A percentile compares a stretch with the other conserved stretches of the same genome.
phyloP scores from a whole-genome alignment of 1,140 invertebrate species.

The Phocides pigmalion region DNA sequence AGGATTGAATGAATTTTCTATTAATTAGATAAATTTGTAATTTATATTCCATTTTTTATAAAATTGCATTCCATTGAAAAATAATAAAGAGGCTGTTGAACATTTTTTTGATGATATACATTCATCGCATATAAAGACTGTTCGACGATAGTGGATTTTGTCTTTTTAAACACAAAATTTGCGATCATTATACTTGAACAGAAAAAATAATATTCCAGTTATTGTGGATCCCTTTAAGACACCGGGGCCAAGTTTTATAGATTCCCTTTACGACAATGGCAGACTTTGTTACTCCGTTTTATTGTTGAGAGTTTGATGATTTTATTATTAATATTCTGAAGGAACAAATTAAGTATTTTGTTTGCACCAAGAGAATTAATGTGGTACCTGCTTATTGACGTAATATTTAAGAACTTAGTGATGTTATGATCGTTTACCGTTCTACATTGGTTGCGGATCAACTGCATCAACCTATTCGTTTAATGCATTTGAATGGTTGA shows the following conservation, averaged over 20 bases:
- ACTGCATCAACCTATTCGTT: conserved; percentile 29
- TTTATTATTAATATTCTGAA: conserved; percentile 35
- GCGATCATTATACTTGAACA: conserved; percentile 61
- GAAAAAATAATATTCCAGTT: conserved; percentile 68
- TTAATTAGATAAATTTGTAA: conserved; percentile 59
- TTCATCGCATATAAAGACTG: conserved; percentile 74
- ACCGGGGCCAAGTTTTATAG: conserved; percentile 77
- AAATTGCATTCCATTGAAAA: conserved; percentile 72
- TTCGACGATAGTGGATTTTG: conserved; percentile 59
- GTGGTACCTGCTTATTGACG: conserved; percentile 67
- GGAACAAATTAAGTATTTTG: conserved; percentile 18
- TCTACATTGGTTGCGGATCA: conserved; percentile 42
- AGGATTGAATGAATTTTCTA: conserved; percentile 62
- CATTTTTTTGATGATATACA: conserved; percentile 66
- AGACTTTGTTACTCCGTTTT: conserved; percentile 29
- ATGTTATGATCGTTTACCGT: conserved; percentile 45
- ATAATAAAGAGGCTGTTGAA: conserved; percentile 54
- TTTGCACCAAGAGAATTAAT: conserved; percentile 54
- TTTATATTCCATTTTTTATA: conserved; percentile 62
- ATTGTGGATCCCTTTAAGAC: conserved; percentile 74
- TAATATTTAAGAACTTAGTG: conserved; percentile 44
- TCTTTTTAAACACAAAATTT: conserved; percentile 55
- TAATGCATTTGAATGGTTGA: conserved; percentile 41
- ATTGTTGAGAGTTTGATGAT: conserved; percentile 38
- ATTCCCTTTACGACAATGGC: conserved; percentile 29